Base-by-base conservation (phyloP, 1,140 invertebrate species). In the Dreissena polymorpha region DNA sequence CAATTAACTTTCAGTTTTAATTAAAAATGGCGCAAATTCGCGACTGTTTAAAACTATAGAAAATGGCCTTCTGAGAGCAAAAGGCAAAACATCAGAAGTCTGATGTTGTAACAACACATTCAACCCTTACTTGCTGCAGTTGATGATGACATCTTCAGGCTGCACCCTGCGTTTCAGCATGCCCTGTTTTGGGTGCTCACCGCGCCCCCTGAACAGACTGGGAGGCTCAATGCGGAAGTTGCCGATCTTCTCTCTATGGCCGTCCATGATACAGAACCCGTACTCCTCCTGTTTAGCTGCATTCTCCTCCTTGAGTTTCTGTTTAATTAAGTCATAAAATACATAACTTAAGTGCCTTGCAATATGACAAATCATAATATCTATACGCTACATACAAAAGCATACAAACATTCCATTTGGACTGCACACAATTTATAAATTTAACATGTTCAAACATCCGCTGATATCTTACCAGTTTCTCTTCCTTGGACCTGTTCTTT, bases 131-230 rank as follows among this genome's bases (percentile, higher is more conserved):
- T 98, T 99, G 84, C 97, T 97, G 92, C 99, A 99, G 93, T 99
- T 99, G 53, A 99, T 99, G 8, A 98, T 96, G 13, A 99, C 97
- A 94, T 99, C 98, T 93, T 99, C 97, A 10, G 99, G 97, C 87
- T 95, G 91, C 0, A 99, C 96, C 74, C 99, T 95, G 80, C 94
- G 95, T 92, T 99, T 99, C 49, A 99, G 93, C 95, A 97, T 99
- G 18, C 99, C 99, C 97, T 99, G 99, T 94, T 99, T 99, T 0
- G 99, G 99, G 95, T 99, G 99, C 90, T 99, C 98, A 39, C 99
- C 99, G 84, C 99, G 95, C 71, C 99, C 99, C 90, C 99, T 94
- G 90, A 99, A 99, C 51, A 99, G 93, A 77, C 98, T 94, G 0
- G 98, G 98, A 6, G 99, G 99, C 95, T 99, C 99, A 93, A 99